Conservation (phyloP, 1,140 invertebrate genomes). For the Calliphora vicina region DNA sequence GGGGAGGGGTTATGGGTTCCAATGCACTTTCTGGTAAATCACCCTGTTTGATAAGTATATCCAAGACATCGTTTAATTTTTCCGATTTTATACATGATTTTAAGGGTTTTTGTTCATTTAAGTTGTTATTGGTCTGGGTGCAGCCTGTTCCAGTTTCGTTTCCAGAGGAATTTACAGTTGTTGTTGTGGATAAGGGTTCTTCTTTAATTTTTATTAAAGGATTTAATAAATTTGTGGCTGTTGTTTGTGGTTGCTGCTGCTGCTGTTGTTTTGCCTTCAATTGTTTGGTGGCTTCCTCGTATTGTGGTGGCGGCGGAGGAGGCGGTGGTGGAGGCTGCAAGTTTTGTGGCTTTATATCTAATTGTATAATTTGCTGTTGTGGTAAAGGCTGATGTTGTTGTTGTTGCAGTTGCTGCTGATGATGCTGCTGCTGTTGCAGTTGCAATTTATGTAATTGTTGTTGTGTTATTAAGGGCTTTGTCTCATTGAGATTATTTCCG, state of each 20-base stretch:
- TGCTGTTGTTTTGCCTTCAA: slow-evolving; percentile 55
- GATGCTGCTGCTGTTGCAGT: slow-evolving; percentile 47
- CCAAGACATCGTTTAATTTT: slow-evolving; percentile 93
- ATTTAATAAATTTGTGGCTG: slow-evolving; percentile 39
- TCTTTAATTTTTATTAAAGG: slow-evolving; percentile 55
- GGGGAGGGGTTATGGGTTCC: slow-evolving; percentile 73
- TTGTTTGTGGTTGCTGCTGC: slow-evolving; percentile 44
- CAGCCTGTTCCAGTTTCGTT: too few species aligned
- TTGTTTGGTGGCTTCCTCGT: slow-evolving; percentile 76
- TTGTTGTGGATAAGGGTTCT: slow-evolving; percentile 43
- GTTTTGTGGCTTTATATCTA: slow-evolving; percentile 62
- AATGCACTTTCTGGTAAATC: slow-evolving; percentile 85
- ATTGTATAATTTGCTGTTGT: slow-evolving; percentile 53
- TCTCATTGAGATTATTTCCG: slow-evolving; percentile 46
- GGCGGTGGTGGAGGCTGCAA: slow-evolving; percentile 54
- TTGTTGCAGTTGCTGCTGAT: slow-evolving; percentile 39
- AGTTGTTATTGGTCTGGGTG: background rate
- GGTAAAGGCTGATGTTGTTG: slow-evolving; percentile 44
- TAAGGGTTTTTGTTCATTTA: slow-evolving; percentile 42
- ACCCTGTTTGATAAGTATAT: slow-evolving; percentile 93
- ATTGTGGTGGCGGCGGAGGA: slow-evolving; percentile 68
- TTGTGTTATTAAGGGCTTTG: slow-evolving; percentile 55
- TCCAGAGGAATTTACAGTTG: background rate
- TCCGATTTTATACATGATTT: slow-evolving; percentile 79
- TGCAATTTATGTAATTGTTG: slow-evolving; percentile 47